Evolutionary conservation across 1,140 invertebrate genomes (phyloP).

Genomic region (Anoplolepis gracilipes): DNA sequence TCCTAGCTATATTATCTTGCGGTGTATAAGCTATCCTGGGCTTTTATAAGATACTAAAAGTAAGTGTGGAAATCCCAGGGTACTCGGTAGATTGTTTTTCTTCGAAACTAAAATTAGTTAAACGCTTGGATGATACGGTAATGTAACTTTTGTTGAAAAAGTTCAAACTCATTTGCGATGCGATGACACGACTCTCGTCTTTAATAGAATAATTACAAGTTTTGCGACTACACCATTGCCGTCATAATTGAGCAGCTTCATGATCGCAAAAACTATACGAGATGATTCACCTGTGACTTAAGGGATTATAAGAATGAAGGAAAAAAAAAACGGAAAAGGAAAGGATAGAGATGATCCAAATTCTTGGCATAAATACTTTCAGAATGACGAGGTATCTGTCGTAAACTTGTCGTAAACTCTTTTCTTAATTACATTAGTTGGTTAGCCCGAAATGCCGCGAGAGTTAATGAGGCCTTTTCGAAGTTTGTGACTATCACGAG

Average conservation of each 20-base stretch:
- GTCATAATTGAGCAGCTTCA: conserved; percentile 30
- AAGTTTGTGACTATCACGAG: conserved; percentile 19
- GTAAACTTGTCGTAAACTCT: neutral
- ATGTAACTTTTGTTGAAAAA: conserved; percentile 30
- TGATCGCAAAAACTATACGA: neutral
- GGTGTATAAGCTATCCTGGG: neutral
- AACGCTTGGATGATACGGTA: neutral
- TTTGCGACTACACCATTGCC: neutral
- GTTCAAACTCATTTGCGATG: conserved; percentile 19
- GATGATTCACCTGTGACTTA: conserved; percentile 3
- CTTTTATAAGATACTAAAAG: neutral
- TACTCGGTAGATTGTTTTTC: conserved; percentile 23
- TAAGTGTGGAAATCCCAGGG: neutral
- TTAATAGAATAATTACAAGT: conserved; percentile 44
- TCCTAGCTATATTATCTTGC: conserved; percentile 7
- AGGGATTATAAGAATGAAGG: neutral
- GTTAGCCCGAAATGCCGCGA: neutral
- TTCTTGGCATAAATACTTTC: neutral
- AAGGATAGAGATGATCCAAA: neutral
- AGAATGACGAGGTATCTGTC: neutral
- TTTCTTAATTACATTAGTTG: conserved; percentile 28
- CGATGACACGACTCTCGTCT: conserved; percentile 13
- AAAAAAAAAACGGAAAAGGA: too few relatives aligned
- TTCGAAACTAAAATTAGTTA: conserved; percentile 44
- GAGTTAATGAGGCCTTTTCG: conserved; percentile 39